These are phyloP conservation scores for Drosophila punjabiensis DNA, from an alignment of 1,140 invertebrate species.

Conservation along the genomic window DNA sequence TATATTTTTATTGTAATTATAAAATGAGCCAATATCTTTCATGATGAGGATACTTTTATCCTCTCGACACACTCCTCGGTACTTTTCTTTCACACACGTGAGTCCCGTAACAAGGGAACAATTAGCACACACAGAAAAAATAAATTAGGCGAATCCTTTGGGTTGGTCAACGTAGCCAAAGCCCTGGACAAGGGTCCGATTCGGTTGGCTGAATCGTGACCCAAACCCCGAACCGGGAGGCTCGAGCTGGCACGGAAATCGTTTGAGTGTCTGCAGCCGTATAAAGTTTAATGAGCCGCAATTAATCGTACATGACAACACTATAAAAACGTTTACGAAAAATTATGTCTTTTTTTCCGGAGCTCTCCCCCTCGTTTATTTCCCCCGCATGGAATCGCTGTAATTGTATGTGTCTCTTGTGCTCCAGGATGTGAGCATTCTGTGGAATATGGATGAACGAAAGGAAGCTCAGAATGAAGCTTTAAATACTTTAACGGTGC, in stretches of 20 bases:
- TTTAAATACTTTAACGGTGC: constrained; percentile 12
- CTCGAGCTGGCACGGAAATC: constrained; percentile 48
- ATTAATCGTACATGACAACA: constrained; percentile 82
- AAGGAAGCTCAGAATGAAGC: constrained; percentile 5
- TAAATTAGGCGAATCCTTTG: constrained; percentile 32
- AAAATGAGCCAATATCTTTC: background rate
- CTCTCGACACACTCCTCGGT: background rate
- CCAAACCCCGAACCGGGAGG: constrained; percentile 3
- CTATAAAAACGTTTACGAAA: constrained; percentile 81
- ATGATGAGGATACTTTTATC: background rate
- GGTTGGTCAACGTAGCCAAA: constrained; percentile 38
- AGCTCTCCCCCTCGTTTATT: background rate
- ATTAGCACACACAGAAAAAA: constrained; percentile 43
- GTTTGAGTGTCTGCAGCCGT: constrained; percentile 69
- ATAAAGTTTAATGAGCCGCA: constrained; percentile 81
- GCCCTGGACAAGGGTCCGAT: constrained; percentile 45
- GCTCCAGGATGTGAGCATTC: constrained; percentile 17
- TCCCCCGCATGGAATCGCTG: constrained; percentile 22
- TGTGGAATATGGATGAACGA: constrained; percentile 8
- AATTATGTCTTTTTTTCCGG: constrained; percentile 64
- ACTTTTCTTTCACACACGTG: background rate
- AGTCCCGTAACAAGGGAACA: constrained; percentile 33
- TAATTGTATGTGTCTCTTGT: constrained; percentile 52
- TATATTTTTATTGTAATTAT: too few relatives aligned
- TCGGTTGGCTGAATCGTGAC: constrained; percentile 45